Evolutionary conservation across 2,113 vertebrate species (phyloP), one percentile per base, ranked within the genome.

Genomic region (Mesoclemmys tuberculata): DNA sequence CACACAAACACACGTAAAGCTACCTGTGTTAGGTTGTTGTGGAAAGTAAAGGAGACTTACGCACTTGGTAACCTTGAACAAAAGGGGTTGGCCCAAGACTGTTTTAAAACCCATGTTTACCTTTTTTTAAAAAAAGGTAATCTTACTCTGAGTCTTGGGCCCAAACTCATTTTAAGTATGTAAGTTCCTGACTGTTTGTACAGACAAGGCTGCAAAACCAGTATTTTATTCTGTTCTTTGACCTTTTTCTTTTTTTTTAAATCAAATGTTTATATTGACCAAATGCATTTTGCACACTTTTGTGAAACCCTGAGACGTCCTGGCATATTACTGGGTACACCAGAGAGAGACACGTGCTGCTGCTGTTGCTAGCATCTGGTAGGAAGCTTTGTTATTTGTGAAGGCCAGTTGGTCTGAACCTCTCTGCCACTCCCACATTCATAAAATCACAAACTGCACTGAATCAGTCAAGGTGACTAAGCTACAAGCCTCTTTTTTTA

Each of bases 261-360:
- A 95, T 97, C 97, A 97, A 95, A 94, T 96, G 98, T 99, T 98
- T 98, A 98, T 98, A 98, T 98, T 99, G 99, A 99, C 99, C 98
- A 99, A 99, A 99, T 99, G 99, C 99, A 96, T 98, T 99, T 99
- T 99, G 99, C 99, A 99, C 99, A 99, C 98, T 98, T 98, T 98
- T 98, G 97, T 98, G 98, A 99, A 99, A 98, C 99, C 98, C 99
- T 98, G 98, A 96, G 98, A 98, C 98, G 97, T 98, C 98, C 97
- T 98, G 98, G 98, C 98, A 98, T 99, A 98, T 98, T 98, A 97
- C 97, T 98, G 96, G 96, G 98, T 98, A 98, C 98, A 98, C 97
- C 97, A 97, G 92, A 96, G 97, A 97, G 98, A 98, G 98, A 93
- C 78, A 94, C 82, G 93, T 87, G 93, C 93, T 97, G 96, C 97